These are phyloP conservation scores for Orthonychiurus folsomi DNA, from an alignment of 2,888 invertebrate species.

Conservation along the genomic window DNA sequence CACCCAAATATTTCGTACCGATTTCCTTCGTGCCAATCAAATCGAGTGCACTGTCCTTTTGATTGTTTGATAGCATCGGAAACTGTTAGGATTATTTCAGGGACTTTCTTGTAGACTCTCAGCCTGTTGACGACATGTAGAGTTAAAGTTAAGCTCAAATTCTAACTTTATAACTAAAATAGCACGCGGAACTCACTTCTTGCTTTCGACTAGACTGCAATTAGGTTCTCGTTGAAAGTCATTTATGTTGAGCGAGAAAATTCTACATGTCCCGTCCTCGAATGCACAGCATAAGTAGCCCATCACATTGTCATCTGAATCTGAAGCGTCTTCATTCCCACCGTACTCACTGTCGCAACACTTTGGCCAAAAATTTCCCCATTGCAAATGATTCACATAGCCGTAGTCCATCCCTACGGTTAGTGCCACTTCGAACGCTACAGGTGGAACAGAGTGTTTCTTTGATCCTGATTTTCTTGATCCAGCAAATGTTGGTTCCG, in stretches of 20 bases:
- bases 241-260: conserved; percentile 20
- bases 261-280: conserved; percentile 28
- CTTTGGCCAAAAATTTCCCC: conserved; percentile 29
- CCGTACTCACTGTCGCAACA: not conserved
- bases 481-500: not conserved
- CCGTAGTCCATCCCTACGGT: conserved; percentile 28
- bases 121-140: conserved; percentile 15
- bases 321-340: conserved; percentile 12
- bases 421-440: conserved; percentile 18
- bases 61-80: conserved; percentile 12
- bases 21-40: conserved; percentile 35
- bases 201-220: not conserved
- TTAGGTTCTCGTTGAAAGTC: conserved; percentile 20
- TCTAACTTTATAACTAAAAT: no score
- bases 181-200: conserved; percentile 7
- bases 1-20: conserved; percentile 16
- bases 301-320: conserved; percentile 11
- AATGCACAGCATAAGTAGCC: conserved; percentile 30
- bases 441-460: not conserved
- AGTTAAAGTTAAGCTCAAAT: conserved; percentile 6
- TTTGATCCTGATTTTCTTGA: not conserved
- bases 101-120: conserved; percentile 28
- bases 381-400: conserved; percentile 30
- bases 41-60: conserved; percentile 27
- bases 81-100: conserved; percentile 27